Evolutionary conservation across 2,113 vertebrate species (phyloP).

Genomic region (Vulpes ferrilata): DNA sequence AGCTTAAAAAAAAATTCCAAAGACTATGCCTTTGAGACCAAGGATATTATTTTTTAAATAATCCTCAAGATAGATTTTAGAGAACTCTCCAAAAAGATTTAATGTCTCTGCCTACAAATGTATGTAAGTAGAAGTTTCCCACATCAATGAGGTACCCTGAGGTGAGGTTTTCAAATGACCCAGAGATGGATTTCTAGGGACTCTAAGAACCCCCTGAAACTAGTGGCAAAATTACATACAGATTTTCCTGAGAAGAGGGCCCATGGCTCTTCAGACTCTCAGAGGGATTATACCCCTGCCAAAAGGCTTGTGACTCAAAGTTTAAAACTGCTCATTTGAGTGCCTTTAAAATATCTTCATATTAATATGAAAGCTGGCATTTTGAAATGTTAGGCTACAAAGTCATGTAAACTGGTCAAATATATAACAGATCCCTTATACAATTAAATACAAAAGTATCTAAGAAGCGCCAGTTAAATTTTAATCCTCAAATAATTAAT

Average conservation of each 20-base stretch:
- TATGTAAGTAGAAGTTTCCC: slow-evolving; percentile 29
- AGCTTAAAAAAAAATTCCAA: slow-evolving; percentile 1
- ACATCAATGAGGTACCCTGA: slow-evolving; percentile 35
- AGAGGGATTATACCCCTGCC: neutral
- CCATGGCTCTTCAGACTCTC: neutral
- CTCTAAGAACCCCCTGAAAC: slow-evolving; percentile 28
- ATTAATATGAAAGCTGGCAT: slow-evolving; percentile 46
- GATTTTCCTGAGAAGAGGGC: neutral
- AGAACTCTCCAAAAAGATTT: slow-evolving; percentile 46
- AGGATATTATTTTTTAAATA: slow-evolving; percentile 53
- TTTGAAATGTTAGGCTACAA: slow-evolving; percentile 56
- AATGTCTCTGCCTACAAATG: slow-evolving; percentile 35
- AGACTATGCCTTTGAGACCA: slow-evolving; percentile 46
- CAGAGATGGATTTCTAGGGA: slow-evolving; percentile 13
- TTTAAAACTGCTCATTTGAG: slow-evolving; percentile 20
- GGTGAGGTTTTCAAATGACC: slow-evolving; percentile 39
- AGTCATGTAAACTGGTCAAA: slow-evolving; percentile 43
- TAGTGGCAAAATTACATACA: slow-evolving; percentile 19
- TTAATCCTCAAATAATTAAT: slow-evolving; percentile 47
- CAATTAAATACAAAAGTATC: slow-evolving; percentile 42
- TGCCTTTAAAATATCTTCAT: slow-evolving; percentile 26
- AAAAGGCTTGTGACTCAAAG: slow-evolving; percentile 33
- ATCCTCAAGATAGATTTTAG: slow-evolving; percentile 59
- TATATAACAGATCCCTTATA: slow-evolving; percentile 45
- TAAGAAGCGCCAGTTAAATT: slow-evolving; percentile 49